These are phyloP conservation scores for Eira barbara DNA, from an alignment of 2,113 vertebrate genomes.

Conservation along the genomic window DNA sequence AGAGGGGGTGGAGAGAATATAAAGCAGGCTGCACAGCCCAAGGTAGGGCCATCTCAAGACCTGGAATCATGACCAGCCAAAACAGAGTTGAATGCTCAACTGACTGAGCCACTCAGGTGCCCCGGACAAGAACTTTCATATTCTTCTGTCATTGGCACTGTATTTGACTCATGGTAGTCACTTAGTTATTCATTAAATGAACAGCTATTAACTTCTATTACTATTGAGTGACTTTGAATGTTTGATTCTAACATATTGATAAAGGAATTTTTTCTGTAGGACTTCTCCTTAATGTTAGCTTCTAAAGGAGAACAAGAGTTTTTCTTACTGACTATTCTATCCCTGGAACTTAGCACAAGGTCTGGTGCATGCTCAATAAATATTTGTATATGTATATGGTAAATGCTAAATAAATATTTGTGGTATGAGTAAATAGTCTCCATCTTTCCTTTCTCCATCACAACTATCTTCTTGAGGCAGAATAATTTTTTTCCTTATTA, in stretches of 20 bases:
- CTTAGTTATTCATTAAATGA: neutral
- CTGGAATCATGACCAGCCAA: neutral
- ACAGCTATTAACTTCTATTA: neutral
- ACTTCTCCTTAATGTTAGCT: neutral
- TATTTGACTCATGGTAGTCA: neutral
- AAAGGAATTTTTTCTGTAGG: neutral
- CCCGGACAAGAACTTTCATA: neutral
- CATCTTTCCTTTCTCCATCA: neutral
- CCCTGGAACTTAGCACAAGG: neutral
- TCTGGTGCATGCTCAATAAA: neutral
- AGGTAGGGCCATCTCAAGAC: neutral
- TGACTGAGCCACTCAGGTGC: neutral
- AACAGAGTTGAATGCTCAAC: neutral
- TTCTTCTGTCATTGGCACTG: neutral
- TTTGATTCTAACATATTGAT: conserved; percentile 1
- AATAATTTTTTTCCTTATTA: neutral
- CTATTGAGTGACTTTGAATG: neutral
- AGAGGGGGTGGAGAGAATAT: neutral
- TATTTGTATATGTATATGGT: neutral
- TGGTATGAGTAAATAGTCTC: neutral
- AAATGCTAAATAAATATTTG: conserved; percentile 13
- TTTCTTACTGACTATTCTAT: neutral
- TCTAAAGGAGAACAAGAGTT: neutral
- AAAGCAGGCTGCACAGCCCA: neutral
- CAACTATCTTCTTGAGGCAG: neutral